Evolutionary conservation across 2,797 vertebrate genomes (phyloP).

Genomic region (Oreonectes daqikongensis): DNA sequence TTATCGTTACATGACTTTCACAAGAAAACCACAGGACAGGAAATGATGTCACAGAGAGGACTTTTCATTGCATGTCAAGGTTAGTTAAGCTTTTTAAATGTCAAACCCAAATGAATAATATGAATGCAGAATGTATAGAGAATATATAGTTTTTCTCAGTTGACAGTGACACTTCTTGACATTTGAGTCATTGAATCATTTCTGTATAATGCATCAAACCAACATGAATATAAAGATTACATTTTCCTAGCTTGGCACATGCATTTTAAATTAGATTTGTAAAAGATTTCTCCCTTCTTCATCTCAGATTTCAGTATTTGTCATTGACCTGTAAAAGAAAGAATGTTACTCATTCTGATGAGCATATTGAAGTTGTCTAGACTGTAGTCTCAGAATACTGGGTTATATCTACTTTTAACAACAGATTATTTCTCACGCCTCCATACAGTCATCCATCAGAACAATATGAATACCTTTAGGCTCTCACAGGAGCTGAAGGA

Average conservation of each 20-base stretch:
- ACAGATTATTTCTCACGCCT: background rate
- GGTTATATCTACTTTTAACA: background rate
- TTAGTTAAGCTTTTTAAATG: background rate
- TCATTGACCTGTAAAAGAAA: background rate
- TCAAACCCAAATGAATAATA: background rate
- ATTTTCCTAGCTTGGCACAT: background rate
- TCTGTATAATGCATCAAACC: background rate
- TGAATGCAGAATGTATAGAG: too few species aligned
- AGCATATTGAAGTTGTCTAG: background rate
- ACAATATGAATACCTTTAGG: background rate
- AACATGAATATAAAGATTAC: background rate
- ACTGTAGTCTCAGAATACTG: background rate
- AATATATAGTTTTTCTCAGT: background rate
- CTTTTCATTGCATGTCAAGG: background rate
- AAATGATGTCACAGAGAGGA: background rate
- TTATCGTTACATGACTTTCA: background rate
- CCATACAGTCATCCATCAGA: background rate
- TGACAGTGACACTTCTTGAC: background rate
- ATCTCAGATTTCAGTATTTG: background rate
- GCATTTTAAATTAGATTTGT: background rate
- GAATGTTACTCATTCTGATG: background rate
- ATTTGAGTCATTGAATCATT: background rate
- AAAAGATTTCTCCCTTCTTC: background rate
- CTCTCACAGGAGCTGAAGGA: background rate
- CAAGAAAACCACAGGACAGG: background rate